Base-by-base conservation (phyloP, 2,113 vertebrate species). In the Psittacara wagleri region DNA sequence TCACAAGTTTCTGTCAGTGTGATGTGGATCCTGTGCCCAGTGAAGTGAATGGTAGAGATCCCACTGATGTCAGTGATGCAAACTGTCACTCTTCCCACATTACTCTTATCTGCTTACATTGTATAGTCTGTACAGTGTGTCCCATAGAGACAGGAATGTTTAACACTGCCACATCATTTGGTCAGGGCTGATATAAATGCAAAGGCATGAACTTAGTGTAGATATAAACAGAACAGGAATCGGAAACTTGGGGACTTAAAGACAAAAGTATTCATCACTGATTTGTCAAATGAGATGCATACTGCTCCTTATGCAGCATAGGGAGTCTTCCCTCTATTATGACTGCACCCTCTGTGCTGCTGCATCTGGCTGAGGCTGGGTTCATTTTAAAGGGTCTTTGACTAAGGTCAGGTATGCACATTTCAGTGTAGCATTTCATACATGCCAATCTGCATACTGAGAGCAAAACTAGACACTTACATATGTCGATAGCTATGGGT, bases 251-350 rank as follows among this genome's bases (percentile, higher is more conserved):
- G 16, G 27, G 29, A 3, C 10, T 64, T 20, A 13, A 70, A 59
- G 31, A 16, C 18, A 63, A 33, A 82, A 72, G 6, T 1, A 4
- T 17, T 16, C 10, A 20, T 52, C 13, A 1, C 11, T 61, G 1
- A 16, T 74, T 43, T 55, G 54, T 10, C 4, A 1, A 74, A 78
- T 17, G 27, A 77, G 55, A 19, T 1, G 13, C 4, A 5, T 3
- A 0, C 7, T 48, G 37, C 48, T 91, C 18, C 46, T 43, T 24
- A 4, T 3, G 14, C 1, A 4, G 17, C n/a, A 14, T 0, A 39
- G 46, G 51, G 31, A 33, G 22, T n/a, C 25, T 22, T 61, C 44
- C 19, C 39, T 31, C 31, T 52, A 0, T 39, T 54, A 29, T 2
- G 2, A 10, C 16, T n/a, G 35, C 33, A 54, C 7, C 7, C 10